Evolutionary conservation across 2,113 vertebrate genomes (phyloP).

Genomic region (Antennarius striatus): DNA sequence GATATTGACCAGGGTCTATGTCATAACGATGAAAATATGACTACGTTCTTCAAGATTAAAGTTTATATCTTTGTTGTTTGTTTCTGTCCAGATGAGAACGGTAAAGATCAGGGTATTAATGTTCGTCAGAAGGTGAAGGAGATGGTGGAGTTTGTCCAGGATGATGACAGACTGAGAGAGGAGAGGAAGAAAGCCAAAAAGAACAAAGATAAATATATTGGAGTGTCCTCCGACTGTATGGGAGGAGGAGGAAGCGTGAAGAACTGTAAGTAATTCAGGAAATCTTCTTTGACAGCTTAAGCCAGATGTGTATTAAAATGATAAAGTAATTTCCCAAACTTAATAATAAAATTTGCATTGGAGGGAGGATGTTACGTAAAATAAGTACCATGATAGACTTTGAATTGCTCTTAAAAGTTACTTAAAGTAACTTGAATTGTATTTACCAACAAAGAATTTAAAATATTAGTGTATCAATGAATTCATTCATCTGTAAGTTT

Average conservation of each 20-base stretch:
- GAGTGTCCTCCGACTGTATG: conserved; percentile 93
- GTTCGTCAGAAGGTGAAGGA: conserved; percentile 99
- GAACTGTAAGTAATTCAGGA: conserved; percentile 78
- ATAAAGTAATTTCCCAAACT: not conserved
- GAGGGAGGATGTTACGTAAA: not conserved
- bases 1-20: not conserved
- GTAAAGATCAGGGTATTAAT: conserved; percentile 97
- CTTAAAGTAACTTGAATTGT: not conserved
- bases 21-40: no score
- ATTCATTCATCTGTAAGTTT: not conserved
- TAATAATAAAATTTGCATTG: not conserved
- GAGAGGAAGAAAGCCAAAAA: conserved; percentile 98
- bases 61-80: not conserved
- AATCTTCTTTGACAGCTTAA: not conserved
- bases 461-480: conserved; percentile 2
- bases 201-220: conserved; percentile 99
- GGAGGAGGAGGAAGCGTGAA: conserved; percentile 79
- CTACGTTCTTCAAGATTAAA: no score
- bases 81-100: conserved; percentile 87
- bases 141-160: conserved; percentile 97
- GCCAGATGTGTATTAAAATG: conserved; percentile 9
- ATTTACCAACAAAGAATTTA: not conserved
- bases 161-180: conserved; percentile 93
- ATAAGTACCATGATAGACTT: not conserved
- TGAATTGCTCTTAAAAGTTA: not conserved